Percentiles rank a stretch among this genome's conserved stretches.
These are phyloP conservation scores for Neria commutata DNA, from an alignment of 2,888 invertebrate species.

Conservation along the genomic window DNA sequence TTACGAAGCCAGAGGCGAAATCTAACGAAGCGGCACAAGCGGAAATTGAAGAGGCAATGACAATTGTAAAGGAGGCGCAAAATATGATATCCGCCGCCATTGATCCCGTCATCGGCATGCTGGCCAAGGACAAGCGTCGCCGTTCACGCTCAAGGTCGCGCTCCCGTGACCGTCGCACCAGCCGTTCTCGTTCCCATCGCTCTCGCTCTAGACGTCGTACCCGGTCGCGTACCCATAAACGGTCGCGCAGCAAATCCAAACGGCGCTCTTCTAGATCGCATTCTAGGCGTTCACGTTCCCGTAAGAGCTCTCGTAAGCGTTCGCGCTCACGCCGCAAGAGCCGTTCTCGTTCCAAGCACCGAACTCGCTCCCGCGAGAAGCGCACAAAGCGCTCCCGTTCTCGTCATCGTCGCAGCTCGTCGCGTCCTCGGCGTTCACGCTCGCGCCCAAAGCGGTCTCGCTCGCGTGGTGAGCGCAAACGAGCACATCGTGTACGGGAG, in stretches of 20 bases:
- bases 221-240: conserved; percentile 63
- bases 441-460: conserved; percentile 59
- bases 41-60: conserved; percentile 97
- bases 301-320: conserved; percentile 65
- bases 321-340: conserved; percentile 53
- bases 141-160: conserved; percentile 63
- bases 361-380: conserved; percentile 38
- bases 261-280: conserved; percentile 64
- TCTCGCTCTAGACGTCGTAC: conserved; percentile 72
- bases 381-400: conserved; percentile 60
- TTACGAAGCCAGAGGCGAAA: conserved; percentile 91
- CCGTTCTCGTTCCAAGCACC: conserved; percentile 54
- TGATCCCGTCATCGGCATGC: conserved; percentile 86
- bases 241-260: conserved; percentile 57
- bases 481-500: conserved; percentile 64
- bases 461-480: conserved; percentile 68
- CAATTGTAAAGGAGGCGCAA: conserved; percentile 93
- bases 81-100: conserved; percentile 93
- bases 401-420: conserved; percentile 58
- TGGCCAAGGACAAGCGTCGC: conserved; percentile 81
- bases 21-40: conserved; percentile 94
- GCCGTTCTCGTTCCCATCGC: conserved; percentile 67
- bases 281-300: conserved; percentile 68
- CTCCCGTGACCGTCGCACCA: conserved; percentile 70
- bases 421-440: conserved; percentile 46